Conservation (phyloP, 2,113 vertebrate species). For the Empidonax traillii region DNA sequence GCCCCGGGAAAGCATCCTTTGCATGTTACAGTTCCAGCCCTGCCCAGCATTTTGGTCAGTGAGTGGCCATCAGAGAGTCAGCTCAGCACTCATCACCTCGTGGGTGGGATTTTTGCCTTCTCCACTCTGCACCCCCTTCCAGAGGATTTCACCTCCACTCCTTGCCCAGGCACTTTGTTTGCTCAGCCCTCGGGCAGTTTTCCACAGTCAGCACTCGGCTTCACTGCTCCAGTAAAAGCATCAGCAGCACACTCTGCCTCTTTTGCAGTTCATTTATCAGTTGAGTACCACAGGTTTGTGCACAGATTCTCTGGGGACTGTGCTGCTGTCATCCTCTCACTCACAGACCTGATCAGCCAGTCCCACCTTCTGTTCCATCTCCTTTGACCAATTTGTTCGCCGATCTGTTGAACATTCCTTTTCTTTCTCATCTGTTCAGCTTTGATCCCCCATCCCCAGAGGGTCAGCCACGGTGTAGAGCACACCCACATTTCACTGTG, state of each 20-base stretch:
- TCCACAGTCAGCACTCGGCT: not conserved
- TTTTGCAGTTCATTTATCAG: not conserved
- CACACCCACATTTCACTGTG: fast-evolving
- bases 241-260: not conserved
- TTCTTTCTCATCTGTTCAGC: not conserved
- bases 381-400: not conserved
- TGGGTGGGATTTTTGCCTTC: not conserved
- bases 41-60: not conserved
- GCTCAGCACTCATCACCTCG: fast-evolving
- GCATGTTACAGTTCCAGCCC: not conserved
- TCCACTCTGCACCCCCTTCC: not conserved
- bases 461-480: not conserved
- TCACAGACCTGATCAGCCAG: not conserved
- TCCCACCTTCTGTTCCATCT: not conserved
- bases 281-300: not conserved
- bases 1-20: not conserved
- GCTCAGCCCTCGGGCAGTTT: not conserved
- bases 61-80: not conserved
- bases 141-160: not conserved
- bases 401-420: not conserved
- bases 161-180: not conserved
- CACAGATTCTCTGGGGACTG: not conserved
- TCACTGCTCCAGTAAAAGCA: not conserved
- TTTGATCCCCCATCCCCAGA: not conserved
- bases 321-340: not conserved